A percentile compares a stretch with the other conserved stretches of the same genome.
phyloP scores from a whole-genome alignment of 2,113 vertebrate genomes.

The Sinocyclocheilus anshuiensis region DNA sequence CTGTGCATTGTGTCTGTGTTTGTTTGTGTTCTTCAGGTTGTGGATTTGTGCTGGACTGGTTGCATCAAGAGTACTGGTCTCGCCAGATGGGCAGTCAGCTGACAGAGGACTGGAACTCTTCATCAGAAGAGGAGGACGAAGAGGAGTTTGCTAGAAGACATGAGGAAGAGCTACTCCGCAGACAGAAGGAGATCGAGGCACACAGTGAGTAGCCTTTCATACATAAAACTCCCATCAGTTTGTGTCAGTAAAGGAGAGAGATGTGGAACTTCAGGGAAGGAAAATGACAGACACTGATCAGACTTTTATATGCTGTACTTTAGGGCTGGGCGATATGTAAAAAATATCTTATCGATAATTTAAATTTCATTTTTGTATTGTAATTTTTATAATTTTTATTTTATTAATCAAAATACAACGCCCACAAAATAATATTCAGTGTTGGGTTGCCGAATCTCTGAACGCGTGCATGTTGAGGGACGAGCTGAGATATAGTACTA shows the following conservation, averaged over 20 bases:
- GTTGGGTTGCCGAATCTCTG: too few species aligned
- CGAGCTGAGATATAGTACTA: too few species aligned
- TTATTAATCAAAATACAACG: too few species aligned
- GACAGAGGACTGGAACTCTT: conserved; percentile 75
- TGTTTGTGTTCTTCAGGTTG: conserved; percentile 74
- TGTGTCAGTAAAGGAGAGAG: not conserved
- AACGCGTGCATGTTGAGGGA: too few species aligned
- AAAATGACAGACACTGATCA: not conserved
- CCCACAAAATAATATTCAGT: too few species aligned
- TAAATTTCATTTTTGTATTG: too few species aligned
- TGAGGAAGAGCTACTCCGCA: conserved; percentile 63
- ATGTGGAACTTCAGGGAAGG: not conserved
- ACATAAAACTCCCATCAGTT: not conserved
- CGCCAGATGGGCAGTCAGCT: conserved; percentile 83
- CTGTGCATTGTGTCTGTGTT: not conserved
- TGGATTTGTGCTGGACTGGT: conserved; percentile 90
- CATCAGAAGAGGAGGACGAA: conserved; percentile 75
- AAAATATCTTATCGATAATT: too few species aligned
- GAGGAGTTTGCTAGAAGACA: conserved; percentile 54
- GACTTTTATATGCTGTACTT: not conserved
- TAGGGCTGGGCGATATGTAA: too few species aligned
- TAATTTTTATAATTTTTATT: too few species aligned
- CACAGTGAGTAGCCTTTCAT: conserved; percentile 70
- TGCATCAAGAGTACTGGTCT: conserved; percentile 91
- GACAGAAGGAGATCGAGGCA: conserved; percentile 78